These are phyloP conservation scores for Holacanthella duospinosa DNA, from an alignment of 2,888 invertebrate genomes.

Conservation along the genomic window DNA sequence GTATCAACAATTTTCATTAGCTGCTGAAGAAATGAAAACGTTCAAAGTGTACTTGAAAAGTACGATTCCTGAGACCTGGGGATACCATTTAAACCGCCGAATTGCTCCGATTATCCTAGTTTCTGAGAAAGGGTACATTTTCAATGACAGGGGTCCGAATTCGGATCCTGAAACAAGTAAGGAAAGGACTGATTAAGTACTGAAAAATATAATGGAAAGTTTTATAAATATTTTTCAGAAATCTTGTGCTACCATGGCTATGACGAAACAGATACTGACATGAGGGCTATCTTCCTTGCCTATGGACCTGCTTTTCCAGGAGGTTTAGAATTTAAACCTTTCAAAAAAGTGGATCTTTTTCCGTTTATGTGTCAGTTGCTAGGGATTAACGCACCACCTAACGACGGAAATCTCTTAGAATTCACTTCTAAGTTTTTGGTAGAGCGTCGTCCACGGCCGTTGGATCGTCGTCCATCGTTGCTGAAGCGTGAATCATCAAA, in stretches of 20 bases:
- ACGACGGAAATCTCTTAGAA: constrained; percentile 48
- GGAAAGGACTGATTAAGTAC: too few relatives aligned
- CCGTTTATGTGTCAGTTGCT: constrained; percentile 53
- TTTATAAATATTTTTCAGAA: too few relatives aligned
- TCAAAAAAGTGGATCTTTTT: constrained; percentile 55
- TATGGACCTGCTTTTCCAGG: constrained; percentile 53
- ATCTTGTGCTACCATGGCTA: constrained; percentile 62
- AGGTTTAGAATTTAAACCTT: constrained; percentile 42
- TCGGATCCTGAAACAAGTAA: too few relatives aligned
- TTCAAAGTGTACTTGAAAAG: constrained; percentile 45
- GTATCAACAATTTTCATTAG: constrained; percentile 5
- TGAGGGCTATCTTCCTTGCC: constrained; percentile 61
- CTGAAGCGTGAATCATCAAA: too few relatives aligned
- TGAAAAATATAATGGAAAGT: too few relatives aligned
- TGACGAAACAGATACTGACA: constrained; percentile 49
- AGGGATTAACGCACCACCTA: constrained; percentile 45
- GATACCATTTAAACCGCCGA: constrained; percentile 51
- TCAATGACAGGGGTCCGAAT: too few relatives aligned
- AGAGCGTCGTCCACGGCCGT: too few relatives aligned
- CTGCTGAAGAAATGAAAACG: neutral
- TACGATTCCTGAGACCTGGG: constrained; percentile 51
- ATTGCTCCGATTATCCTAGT: constrained; percentile 53
- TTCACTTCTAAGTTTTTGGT: too few relatives aligned
- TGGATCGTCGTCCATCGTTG: too few relatives aligned
- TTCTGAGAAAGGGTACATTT: constrained; percentile 53